Base-by-base conservation (phyloP, 2,797 vertebrate genomes). In the Chiloscyllium punctatum region DNA sequence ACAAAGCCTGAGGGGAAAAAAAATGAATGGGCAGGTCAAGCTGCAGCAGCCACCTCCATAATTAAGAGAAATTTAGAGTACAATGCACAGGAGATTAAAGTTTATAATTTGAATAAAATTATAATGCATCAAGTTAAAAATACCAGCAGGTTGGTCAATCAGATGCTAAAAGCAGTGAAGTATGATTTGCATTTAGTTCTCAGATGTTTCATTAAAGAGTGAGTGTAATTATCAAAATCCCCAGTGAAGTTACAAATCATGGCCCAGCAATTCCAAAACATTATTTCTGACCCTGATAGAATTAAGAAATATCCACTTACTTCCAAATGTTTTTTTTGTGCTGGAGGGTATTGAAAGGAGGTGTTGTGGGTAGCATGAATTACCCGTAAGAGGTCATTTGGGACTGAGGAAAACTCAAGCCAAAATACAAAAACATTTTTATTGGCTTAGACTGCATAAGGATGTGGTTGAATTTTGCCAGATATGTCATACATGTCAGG, bases 1-100 rank as follows among this genome's bases (percentile, higher is more conserved):
- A 98, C 96, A 99, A 98, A 97, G 98, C 99, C 99, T 99, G 96
- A 13, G 57, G 57, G 7, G 95, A 96, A 96, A 74, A 96, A 96
- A 96, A 97, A 96, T 96, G 82, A 96, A 96, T 97, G 87, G n/a
- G 96, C 96, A 95, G 37, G 95, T 94, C 27, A 96, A 25, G 96
- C 95, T 96, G 88, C 79, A 95, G 91, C 94, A 95, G 48, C 97
- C 96, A 96, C 53, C 95, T 94, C 94, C 71, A 96, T 53, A 33
- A 88, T 30, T 96, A 96, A 95, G 95, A 96, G 68, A 95, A 74
- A 95, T 51, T 21, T 94, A 92, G 30, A 86, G 95, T 96, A 96
- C 88, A 96, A 68, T 42, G 51, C 88, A 84, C 96, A 42, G 30
- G 95, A 95, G 27, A 96, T 96, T 84, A 96, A 82, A 66, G 72